Evolutionary conservation across 2,113 vertebrate species (phyloP).

Genomic region (Mus spicilegus): DNA sequence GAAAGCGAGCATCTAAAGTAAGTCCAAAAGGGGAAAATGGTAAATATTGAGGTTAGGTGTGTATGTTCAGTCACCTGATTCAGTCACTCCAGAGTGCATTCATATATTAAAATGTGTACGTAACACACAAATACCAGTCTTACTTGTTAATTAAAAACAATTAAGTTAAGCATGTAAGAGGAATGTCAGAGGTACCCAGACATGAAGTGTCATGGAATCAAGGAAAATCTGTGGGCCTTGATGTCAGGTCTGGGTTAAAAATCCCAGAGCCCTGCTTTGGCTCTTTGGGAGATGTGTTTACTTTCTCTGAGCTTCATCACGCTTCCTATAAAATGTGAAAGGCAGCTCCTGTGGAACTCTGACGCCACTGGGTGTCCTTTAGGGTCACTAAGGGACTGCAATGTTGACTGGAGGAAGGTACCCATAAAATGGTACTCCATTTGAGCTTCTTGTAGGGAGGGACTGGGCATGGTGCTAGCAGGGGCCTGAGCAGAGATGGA

Average conservation of each 20-base stretch:
- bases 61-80: not conserved
- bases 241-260: not conserved
- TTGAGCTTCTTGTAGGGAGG: not conserved
- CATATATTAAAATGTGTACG: not conserved
- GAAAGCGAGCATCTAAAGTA: not conserved
- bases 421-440: not conserved
- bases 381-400: not conserved
- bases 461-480: too few relatives aligned
- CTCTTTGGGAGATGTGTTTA: not conserved
- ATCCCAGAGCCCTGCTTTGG: not conserved
- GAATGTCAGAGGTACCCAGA: not conserved
- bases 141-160: not conserved
- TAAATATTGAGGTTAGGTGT: not conserved
- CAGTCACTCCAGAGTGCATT: too few relatives aligned
- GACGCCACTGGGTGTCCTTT: not conserved
- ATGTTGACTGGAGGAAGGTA: not conserved
- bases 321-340: conserved; percentile 4
- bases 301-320: not conserved
- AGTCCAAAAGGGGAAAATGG: not conserved
- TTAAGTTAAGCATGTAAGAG: not conserved
- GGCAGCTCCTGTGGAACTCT: not conserved
- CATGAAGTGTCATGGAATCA: not conserved
- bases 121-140: not conserved
- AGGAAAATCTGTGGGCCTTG: not conserved
- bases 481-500: not conserved